phyloP scores from a whole-genome alignment of 1,140 invertebrate species.

The Phymorhynchus buccinoides region DNA sequence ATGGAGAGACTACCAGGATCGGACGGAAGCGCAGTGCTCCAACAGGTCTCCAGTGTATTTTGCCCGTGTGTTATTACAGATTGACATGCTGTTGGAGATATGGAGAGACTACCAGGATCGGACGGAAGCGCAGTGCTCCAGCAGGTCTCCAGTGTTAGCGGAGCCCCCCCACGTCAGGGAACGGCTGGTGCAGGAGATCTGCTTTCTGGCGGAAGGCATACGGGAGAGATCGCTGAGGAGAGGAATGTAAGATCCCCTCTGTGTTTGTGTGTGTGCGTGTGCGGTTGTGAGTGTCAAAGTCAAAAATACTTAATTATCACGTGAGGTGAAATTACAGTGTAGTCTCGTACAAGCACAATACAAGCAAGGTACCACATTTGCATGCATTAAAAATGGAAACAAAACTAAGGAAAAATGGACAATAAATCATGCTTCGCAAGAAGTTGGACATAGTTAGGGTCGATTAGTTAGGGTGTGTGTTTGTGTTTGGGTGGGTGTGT shows the following conservation, averaged over 20 bases:
- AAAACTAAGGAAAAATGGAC: too few relatives aligned
- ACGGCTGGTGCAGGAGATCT: conserved; percentile 58
- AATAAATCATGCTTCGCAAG: too few relatives aligned
- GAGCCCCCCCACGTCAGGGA: conserved; percentile 60
- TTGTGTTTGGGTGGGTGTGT: too few relatives aligned
- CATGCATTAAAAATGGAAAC: too few relatives aligned
- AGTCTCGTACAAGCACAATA: too few relatives aligned
- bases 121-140: conserved; percentile 6
- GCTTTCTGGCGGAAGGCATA: conserved; percentile 58
- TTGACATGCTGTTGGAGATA: conserved; percentile 55
- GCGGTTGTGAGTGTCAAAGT: background rate
- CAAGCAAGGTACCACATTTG: too few relatives aligned
- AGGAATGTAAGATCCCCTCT: conserved; percentile 52
- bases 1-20: conserved; percentile 55
- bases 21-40: conserved; percentile 28
- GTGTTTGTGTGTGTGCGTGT: background rate
- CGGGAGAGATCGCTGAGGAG: conserved; percentile 51
- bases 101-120: conserved; percentile 57
- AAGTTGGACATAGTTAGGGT: too few relatives aligned
- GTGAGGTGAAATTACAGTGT: too few relatives aligned
- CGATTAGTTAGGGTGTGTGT: too few relatives aligned
- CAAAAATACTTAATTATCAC: too few relatives aligned
- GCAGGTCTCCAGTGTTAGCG: conserved; percentile 39
- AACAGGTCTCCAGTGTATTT: background rate
- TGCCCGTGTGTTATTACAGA: too few relatives aligned